Conservation (phyloP, 2,797 vertebrate genomes). For the Siniperca obscura region DNA sequence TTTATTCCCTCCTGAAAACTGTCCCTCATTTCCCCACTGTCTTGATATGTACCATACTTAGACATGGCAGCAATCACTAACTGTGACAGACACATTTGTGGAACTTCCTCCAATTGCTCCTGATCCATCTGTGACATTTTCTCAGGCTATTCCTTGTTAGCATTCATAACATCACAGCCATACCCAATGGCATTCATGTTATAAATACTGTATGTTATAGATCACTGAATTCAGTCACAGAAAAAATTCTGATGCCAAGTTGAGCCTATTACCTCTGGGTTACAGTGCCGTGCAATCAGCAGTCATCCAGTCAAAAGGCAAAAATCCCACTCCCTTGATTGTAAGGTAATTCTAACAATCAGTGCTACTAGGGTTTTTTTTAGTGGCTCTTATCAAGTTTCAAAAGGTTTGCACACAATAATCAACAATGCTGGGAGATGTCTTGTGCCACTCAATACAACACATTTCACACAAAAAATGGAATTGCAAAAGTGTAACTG, state of each 20-base stretch:
- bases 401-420: neutral
- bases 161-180: slow-evolving; percentile 66
- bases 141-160: slow-evolving; percentile 67
- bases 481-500: slow-evolving; percentile 84
- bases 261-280: neutral
- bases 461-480: slow-evolving; percentile 78
- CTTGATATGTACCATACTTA: neutral
- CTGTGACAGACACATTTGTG: slow-evolving; percentile 38
- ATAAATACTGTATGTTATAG: slow-evolving; percentile 37
- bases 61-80: slow-evolving; percentile 53
- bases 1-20: slow-evolving; percentile 60
- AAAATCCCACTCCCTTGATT: neutral
- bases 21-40: slow-evolving; percentile 58
- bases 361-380: neutral
- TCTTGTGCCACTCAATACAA: slow-evolving; percentile 48
- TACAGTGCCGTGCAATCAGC: neutral
- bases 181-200: slow-evolving; percentile 39
- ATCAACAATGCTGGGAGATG: neutral
- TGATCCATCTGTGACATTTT: slow-evolving; percentile 52
- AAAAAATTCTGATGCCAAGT: neutral
- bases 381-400: neutral
- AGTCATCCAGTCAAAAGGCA: slow-evolving; percentile 12
- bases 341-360: neutral
- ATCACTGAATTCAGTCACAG: slow-evolving; percentile 16
- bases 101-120: slow-evolving; percentile 33